Evolutionary conservation across 2,888 invertebrate species (phyloP).

Genomic region (Oscheius sp.): DNA sequence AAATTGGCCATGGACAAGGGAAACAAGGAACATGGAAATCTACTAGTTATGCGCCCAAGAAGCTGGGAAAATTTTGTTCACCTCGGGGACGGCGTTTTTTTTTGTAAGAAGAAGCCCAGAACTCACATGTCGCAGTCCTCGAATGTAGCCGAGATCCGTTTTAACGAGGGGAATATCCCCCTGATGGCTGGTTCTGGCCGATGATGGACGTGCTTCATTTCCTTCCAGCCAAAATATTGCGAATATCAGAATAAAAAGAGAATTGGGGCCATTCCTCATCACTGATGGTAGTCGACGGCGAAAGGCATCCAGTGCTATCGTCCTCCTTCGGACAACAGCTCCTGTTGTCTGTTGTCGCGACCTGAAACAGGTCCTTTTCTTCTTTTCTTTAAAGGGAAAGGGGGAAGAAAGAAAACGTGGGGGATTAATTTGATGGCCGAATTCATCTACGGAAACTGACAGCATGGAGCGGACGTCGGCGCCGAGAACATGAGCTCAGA

Average conservation of each 20-base stretch:
- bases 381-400: background rate
- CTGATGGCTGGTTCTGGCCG: background rate
- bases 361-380: background rate
- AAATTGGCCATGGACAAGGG: too few species aligned
- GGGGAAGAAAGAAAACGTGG: background rate
- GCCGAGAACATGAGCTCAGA: background rate
- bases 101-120: background rate
- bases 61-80: background rate
- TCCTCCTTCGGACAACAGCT: background rate
- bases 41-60: too few species aligned
- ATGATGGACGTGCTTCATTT: conserved; percentile 6
- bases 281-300: too few species aligned
- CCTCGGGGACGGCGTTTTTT: background rate
- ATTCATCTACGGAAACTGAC: conserved; percentile 16
- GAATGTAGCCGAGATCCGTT: conserved; percentile 25
- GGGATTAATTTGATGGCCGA: conserved; percentile 36
- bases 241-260: conserved; percentile 11
- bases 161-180: background rate
- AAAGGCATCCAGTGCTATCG: conserved; percentile 17
- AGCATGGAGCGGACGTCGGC: background rate
- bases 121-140: conserved; percentile 19
- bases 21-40: too few species aligned
- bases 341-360: background rate
- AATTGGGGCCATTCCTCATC: conserved; percentile 29
- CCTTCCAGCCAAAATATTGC: background rate